phyloP scores from a whole-genome alignment of 2,888 invertebrate species.

The Lapara coniferarum region DNA sequence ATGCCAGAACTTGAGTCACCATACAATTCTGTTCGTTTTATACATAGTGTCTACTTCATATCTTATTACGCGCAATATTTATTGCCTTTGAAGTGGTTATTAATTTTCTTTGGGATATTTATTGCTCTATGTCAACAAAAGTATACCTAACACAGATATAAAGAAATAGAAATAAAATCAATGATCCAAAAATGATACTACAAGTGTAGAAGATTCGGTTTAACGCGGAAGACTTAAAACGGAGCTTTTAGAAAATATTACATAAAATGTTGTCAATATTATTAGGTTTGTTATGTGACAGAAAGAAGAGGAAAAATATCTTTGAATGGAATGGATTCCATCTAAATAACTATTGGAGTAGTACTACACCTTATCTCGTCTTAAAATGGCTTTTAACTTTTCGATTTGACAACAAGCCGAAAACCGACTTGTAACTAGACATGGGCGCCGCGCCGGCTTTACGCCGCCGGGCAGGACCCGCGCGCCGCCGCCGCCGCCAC shows the following conservation, averaged over 20 bases:
- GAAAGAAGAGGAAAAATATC: neutral
- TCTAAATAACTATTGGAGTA: too few relatives aligned
- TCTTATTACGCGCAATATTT: slow-evolving; percentile 1
- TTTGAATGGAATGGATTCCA: neutral
- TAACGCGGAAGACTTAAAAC: neutral
- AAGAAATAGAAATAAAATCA: neutral
- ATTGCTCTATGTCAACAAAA: neutral
- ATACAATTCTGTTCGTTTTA: neutral
- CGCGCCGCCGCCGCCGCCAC: too few relatives aligned
- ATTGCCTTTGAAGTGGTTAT: neutral
- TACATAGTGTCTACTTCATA: neutral
- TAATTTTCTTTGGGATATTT: slow-evolving; percentile 10
- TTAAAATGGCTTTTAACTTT: neutral
- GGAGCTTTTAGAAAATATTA: neutral
- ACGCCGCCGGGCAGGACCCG: too few relatives aligned
- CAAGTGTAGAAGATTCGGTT: neutral
- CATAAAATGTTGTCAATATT: neutral
- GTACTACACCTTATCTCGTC: neutral
- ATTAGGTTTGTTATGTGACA: neutral
- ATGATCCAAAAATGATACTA: neutral
- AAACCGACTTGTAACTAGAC: too few relatives aligned
- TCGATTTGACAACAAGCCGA: neutral
- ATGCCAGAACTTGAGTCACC: slow-evolving; percentile 19
- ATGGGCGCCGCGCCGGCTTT: too few relatives aligned
- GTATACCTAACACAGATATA: neutral